Evolutionary conservation across 2,797 vertebrate species (phyloP).

Genomic region (Coilia nasus): DNA sequence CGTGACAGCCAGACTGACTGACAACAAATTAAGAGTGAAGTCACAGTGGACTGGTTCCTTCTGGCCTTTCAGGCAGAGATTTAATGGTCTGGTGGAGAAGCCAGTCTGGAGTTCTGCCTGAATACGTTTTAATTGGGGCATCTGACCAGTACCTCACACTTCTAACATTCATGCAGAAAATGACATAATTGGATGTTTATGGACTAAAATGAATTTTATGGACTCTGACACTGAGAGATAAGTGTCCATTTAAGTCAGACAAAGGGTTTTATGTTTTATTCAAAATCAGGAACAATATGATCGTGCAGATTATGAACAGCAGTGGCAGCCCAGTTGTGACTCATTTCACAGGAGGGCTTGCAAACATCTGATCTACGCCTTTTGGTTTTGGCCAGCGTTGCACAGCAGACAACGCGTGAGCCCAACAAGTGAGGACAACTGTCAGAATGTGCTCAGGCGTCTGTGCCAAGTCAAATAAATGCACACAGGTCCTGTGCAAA

Average conservation of each 20-base stretch:
- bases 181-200: neutral
- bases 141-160: neutral
- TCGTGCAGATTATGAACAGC: neutral
- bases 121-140: conserved; percentile 9
- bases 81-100: conserved; percentile 1
- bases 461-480: conserved; percentile 17
- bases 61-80: conserved; percentile 3
- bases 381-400: neutral
- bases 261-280: neutral
- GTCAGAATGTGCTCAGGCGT: conserved; percentile 4
- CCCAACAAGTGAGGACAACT: conserved; percentile 18
- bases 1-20: neutral
- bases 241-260: too few species aligned
- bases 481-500: neutral
- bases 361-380: neutral
- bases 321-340: neutral
- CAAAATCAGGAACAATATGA: neutral
- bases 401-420: neutral
- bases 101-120: neutral
- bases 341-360: neutral
- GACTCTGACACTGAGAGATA: too few species aligned
- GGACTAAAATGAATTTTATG: neutral
- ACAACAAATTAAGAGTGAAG: neutral
- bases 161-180: neutral
- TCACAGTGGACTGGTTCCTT: neutral